Evolutionary conservation across 2,113 vertebrate species (phyloP), one percentile per base, ranked within the genome.

Genomic region (Zingel zingel): DNA sequence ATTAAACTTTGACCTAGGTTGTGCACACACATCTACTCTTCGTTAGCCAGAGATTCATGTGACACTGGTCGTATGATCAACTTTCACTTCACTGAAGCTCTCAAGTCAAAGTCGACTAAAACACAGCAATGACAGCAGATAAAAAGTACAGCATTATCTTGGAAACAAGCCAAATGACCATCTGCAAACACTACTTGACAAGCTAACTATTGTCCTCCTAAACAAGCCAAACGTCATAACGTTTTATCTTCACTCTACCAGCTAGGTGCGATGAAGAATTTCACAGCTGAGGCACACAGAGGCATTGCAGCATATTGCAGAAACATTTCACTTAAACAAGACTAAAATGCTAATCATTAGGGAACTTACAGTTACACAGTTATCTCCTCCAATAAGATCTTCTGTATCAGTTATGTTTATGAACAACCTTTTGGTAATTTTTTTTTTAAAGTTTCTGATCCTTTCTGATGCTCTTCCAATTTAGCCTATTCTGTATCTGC

Each of bases 111-210:
- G 69, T 70, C 6, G 14, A 77, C 7, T 78, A 77, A 43, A 76
- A 79, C 65, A 66, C 47, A 2, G 25, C 23, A 69, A 79, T 66
- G 59, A 68, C 66, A 50, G 81, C 12, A 56, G 75, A 82, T 80
- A 78, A 57, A 56, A 67, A 78, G 73, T 30, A 43, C 27, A 39
- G 23, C 12, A 43, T 83, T 36, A 59, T 83, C 85, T 66, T 82
- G 85, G 86, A 83, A 91, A 89, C 83, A 12, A 63, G 59, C 80
- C 88, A 85, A 78, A 87, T 66, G 81, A 88, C 81, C 77, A 77
- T 84, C 82, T 85, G n/a, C 61, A 70, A 86, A 83, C 57, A 57
- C 36, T 10, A 51, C 70, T 30, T 67, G 64, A 84, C 39, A 33
- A 77, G 53, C 61, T 81, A 65, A 82, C 88, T 73, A 87, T 71